phyloP scores from a whole-genome alignment of 2,113 vertebrate species.

The Cephalophus harveyi region DNA sequence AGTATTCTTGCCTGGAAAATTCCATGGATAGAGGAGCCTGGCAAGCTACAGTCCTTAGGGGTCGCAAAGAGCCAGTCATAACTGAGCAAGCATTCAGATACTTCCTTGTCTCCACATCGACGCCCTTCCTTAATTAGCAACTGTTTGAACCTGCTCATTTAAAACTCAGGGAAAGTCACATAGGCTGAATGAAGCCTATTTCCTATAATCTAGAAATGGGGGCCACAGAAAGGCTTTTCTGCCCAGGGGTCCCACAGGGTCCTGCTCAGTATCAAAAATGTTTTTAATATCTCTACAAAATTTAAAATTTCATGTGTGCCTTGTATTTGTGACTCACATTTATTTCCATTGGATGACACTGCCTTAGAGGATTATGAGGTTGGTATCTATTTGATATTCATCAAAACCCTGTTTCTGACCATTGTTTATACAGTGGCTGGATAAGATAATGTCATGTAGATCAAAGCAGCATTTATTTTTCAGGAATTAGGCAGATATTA shows the following conservation, averaged over 20 bases:
- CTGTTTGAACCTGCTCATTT: neutral
- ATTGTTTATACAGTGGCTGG: neutral
- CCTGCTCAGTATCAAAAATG: neutral
- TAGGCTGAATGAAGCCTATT: neutral
- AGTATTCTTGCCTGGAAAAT: neutral
- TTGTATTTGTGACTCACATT: neutral
- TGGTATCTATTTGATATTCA: neutral
- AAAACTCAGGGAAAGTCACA: neutral
- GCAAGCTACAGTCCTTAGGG: neutral
- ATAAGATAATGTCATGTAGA: neutral
- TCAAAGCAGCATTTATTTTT: slow-evolving; percentile 1
- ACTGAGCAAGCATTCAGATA: neutral
- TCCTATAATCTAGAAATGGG: neutral
- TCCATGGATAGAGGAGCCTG: neutral
- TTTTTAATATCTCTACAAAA: neutral
- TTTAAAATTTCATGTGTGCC: neutral
- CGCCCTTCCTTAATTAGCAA: neutral
- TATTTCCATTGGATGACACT: neutral
- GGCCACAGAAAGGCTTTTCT: neutral
- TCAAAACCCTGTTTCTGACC: neutral
- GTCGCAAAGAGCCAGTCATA: neutral
- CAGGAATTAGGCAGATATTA: neutral
- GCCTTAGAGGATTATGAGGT: neutral
- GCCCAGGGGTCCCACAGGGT: neutral
- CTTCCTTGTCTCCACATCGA: neutral